These are phyloP conservation scores for Agonopterix heracliana DNA, from an alignment of 2,888 invertebrate genomes.

Conservation along the genomic window DNA sequence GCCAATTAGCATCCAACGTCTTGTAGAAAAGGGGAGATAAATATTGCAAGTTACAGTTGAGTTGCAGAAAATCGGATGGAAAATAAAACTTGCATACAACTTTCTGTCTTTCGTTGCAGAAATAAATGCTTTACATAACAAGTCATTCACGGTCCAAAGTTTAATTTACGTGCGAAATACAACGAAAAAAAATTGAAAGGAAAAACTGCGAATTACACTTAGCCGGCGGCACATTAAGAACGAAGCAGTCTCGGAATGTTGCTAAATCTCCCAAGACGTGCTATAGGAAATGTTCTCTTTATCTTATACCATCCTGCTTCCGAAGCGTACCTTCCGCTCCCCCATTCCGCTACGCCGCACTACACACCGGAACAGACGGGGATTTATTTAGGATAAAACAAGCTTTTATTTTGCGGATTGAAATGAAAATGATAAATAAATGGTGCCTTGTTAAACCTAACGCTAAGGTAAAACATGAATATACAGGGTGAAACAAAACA, in stretches of 20 bases:
- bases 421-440: not conserved
- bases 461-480: too few relatives aligned
- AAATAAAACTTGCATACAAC: too few relatives aligned
- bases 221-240: slow-evolving; percentile 37
- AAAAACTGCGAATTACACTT: slow-evolving; percentile 39
- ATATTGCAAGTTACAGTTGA: not conserved
- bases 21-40: not conserved
- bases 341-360: slow-evolving; percentile 53
- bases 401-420: slow-evolving; percentile 6
- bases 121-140: not conserved
- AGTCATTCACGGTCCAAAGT: not conserved
- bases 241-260: slow-evolving; percentile 54
- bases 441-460: too few relatives aligned
- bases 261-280: slow-evolving; percentile 67
- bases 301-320: slow-evolving; percentile 73
- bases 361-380: slow-evolving; percentile 58
- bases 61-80: too few relatives aligned
- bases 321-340: slow-evolving; percentile 63
- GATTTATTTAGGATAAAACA: slow-evolving; percentile 60
- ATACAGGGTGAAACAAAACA: too few relatives aligned
- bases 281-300: slow-evolving; percentile 74
- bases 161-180: slow-evolving; percentile 6
- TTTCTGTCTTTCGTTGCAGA: not conserved
- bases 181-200: slow-evolving; percentile 12
- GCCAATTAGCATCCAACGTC: not conserved